phyloP scores from a whole-genome alignment of 2,888 invertebrate species.

The Tetragonula carbonaria region DNA sequence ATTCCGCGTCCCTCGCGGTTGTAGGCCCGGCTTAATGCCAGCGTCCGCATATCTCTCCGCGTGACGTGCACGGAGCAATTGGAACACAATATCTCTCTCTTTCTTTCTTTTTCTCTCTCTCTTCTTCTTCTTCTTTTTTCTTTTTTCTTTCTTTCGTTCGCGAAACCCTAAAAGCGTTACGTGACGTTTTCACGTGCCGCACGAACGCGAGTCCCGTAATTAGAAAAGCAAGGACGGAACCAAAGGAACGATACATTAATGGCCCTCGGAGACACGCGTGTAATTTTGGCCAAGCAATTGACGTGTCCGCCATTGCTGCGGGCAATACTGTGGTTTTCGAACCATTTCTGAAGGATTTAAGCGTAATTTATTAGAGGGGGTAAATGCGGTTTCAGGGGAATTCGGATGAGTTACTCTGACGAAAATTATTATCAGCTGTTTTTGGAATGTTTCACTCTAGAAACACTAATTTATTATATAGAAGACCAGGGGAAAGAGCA shows the following conservation, averaged over 20 bases:
- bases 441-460: too few relatives aligned
- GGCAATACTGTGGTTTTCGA: neutral
- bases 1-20: conserved; percentile 47
- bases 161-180: conserved; percentile 21
- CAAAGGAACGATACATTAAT: conserved; percentile 32
- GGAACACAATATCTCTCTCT: conserved; percentile 25
- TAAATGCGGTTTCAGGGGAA: too few relatives aligned
- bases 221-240: conserved; percentile 32
- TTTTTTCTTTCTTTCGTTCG: neutral
- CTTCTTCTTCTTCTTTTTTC: neutral
- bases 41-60: conserved; percentile 28
- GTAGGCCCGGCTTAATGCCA: conserved; percentile 42
- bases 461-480: too few relatives aligned
- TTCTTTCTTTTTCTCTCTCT: neutral
- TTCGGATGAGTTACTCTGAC: too few relatives aligned
- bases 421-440: too few relatives aligned
- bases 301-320: neutral
- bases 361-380: too few relatives aligned
- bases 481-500: too few relatives aligned
- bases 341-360: neutral
- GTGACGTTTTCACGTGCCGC: conserved; percentile 46
- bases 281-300: conserved; percentile 9
- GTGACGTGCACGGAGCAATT: conserved; percentile 34
- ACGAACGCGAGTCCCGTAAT: conserved; percentile 26
- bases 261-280: conserved; percentile 11